A percentile compares a stretch with the other conserved stretches of the same genome.
These are phyloP conservation scores for Microcaecilia unicolor DNA, from an alignment of 2,797 vertebrate genomes.

Conservation along the genomic window DNA sequence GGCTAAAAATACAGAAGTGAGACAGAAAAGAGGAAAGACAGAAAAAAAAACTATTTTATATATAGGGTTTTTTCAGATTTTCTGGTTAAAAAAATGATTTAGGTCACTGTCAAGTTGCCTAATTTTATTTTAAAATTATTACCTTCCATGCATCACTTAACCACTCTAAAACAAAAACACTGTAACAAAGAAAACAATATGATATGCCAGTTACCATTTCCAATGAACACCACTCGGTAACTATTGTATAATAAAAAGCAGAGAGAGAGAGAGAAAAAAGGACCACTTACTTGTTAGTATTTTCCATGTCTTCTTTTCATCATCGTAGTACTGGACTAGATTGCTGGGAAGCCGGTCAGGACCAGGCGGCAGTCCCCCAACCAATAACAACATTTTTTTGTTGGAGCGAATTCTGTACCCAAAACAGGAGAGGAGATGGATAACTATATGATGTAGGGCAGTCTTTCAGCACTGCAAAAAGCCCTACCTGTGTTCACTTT, in stretches of 20 bases:
- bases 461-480: conserved; percentile 52
- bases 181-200: too few species aligned
- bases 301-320: conserved; percentile 99
- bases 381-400: conserved; percentile 95
- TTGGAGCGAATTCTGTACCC: conserved; percentile 96
- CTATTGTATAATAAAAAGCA: conserved; percentile 36
- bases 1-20: too few species aligned
- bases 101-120: too few species aligned
- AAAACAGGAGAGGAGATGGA: conserved; percentile 71
- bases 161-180: too few species aligned
- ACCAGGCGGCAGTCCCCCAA: conserved; percentile 95
- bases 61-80: too few species aligned
- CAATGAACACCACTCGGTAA: too few species aligned
- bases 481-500: conserved; percentile 58
- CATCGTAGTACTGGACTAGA: conserved; percentile 97
- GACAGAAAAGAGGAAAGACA: conserved; percentile 27
- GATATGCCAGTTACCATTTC: too few species aligned
- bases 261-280: conserved; percentile 5
- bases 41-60: too few species aligned
- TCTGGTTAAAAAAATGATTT: too few species aligned
- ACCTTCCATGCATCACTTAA: too few species aligned
- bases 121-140: too few species aligned
- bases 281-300: conserved; percentile 95
- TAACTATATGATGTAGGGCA: conserved; percentile 49
- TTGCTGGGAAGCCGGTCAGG: conserved; percentile 98